Base-by-base conservation (phyloP, 2,888 invertebrate species). In the Spilosoma lubricipeda region DNA sequence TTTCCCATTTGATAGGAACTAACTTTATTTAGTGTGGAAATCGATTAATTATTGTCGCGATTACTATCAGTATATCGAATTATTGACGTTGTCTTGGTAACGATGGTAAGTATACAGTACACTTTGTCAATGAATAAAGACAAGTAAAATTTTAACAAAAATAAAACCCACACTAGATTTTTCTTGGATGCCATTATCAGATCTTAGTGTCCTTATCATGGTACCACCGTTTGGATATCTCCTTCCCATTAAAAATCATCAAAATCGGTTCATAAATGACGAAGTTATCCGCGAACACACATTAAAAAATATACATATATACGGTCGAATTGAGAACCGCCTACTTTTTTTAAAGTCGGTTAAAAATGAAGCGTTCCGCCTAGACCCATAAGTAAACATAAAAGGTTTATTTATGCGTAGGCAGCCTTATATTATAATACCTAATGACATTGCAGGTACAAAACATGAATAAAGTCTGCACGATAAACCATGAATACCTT, bases 81-180 rank as follows among this genome's bases (percentile, higher is more conserved):
- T 56, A 56, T 56, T 56, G 52, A n/a, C 52, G 52, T 56, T 56
- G 52, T 56, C 52, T 56, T 56, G 52, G 52, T n/a, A 56, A 56
- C 52, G n/a, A 56, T n/a, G 20, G 8, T 56, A 11, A 56, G 52
- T 56, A 56, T 56, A 56, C 11, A 56, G n/a, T 56, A 56, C 52
- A 9, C 20, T 56, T n/a, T n/a, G 23, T n/a, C 52, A n/a, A 23
- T 33, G 39, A 64, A 56, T 27, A 59, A 71, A 66, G 39, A n/a
- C n/a, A n/a, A n/a, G n/a, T n/a, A n/a, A n/a, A n/a, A n/a, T n/a
- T n/a, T n/a, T n/a, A n/a, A n/a, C n/a, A n/a, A n/a, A n/a, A n/a
- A n/a, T n/a, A n/a, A n/a, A n/a, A n/a, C n/a, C n/a, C n/a, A n/a
- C n/a, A n/a, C n/a, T n/a, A n/a, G n/a, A n/a, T n/a, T n/a, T n/a